A percentile compares a stretch with the other conserved stretches of the same genome.
Conservation (phyloP, 2,797 vertebrate species). For the Mionectes olivaceus region DNA sequence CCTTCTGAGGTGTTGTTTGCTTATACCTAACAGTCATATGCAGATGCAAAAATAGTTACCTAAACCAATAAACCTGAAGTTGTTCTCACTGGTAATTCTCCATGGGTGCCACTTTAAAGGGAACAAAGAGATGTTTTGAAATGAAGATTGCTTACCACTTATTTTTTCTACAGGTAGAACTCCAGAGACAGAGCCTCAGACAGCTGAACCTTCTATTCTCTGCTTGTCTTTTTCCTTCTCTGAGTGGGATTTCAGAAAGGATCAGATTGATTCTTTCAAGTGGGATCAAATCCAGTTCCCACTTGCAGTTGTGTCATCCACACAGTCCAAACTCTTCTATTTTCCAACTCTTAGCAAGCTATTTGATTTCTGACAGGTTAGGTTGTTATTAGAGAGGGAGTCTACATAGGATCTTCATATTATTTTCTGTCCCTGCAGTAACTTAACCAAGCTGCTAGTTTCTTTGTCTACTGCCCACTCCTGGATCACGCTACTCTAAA, state of each 20-base stretch:
- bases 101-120: neutral
- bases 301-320: neutral
- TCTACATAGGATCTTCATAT: neutral
- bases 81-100: neutral
- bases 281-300: neutral
- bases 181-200: neutral
- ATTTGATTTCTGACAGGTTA: neutral
- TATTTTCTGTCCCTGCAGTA: neutral
- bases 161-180: neutral
- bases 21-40: neutral
- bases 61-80: neutral
- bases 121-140: neutral
- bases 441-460: neutral
- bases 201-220: neutral
- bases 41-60: constrained; percentile 18
- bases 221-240: neutral
- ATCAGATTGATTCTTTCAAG: neutral
- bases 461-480: neutral
- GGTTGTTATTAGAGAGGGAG: neutral
- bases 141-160: neutral
- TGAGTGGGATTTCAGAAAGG: neutral
- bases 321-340: neutral
- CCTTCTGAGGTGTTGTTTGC: neutral
- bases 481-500: neutral
- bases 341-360: neutral